phyloP scores from a whole-genome alignment of 2,888 invertebrate genomes.

The Lordiphosa andalusiaca region DNA sequence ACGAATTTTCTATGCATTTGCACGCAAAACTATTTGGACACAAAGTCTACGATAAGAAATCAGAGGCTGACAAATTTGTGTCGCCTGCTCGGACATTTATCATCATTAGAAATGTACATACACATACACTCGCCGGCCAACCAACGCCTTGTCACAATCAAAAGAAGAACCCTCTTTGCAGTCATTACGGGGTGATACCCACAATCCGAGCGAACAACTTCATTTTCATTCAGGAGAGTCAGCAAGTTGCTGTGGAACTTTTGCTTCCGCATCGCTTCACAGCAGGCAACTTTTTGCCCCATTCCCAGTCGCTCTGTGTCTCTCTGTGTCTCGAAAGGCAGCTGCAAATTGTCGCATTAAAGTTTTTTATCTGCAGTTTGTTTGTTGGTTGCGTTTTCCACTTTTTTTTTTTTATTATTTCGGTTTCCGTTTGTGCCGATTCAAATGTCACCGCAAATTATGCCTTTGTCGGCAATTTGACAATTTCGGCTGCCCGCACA shows the following conservation, averaged over 20 bases:
- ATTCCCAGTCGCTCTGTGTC: not conserved
- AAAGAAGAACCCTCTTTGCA: slow-evolving; percentile 20
- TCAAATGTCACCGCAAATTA: slow-evolving; percentile 39
- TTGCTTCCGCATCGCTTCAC: slow-evolving; percentile 31
- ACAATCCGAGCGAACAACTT: slow-evolving; percentile 12
- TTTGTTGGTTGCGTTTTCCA: slow-evolving; percentile 17
- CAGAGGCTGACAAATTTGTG: slow-evolving; percentile 46
- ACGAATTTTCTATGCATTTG: slow-evolving; percentile 40
- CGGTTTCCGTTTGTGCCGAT: slow-evolving; percentile 11
- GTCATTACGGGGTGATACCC: slow-evolving; percentile 18
- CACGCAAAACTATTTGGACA: slow-evolving; percentile 37
- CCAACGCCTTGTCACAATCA: slow-evolving; percentile 39
- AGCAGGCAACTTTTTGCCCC: slow-evolving; percentile 24
- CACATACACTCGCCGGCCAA: not conserved
- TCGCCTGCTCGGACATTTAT: slow-evolving; percentile 54
- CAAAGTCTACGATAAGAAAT: slow-evolving; percentile 19
- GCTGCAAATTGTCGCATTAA: slow-evolving; percentile 60
- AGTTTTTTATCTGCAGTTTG: slow-evolving; percentile 35
- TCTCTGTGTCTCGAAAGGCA: slow-evolving; percentile 21
- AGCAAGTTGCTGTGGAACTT: slow-evolving; percentile 44
- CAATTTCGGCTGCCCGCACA: slow-evolving; percentile 1
- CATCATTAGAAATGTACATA: slow-evolving; percentile 30
- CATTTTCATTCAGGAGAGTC: slow-evolving; percentile 30
- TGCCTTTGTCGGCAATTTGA: slow-evolving; percentile 20
- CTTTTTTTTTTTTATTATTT: slow-evolving; percentile 3